Percentiles rank a stretch among this genome's conserved stretches.
Conservation (phyloP, 2,113 vertebrate genomes). For the Myiagra hebetior region DNA sequence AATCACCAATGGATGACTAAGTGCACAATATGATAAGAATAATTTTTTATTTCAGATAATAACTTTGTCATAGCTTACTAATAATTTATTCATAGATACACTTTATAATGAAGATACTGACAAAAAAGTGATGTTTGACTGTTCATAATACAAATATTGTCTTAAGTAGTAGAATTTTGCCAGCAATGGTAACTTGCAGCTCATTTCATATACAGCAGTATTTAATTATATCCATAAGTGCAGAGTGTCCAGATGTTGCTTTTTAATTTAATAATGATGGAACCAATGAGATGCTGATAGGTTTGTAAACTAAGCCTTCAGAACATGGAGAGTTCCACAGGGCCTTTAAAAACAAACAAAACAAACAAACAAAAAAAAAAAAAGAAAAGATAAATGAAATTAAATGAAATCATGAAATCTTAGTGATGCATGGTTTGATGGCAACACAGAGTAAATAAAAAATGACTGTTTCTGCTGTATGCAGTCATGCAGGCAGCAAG, state of each 20-base stretch:
- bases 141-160: constrained; percentile 5
- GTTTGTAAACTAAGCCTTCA: constrained; percentile 79
- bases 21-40: neutral
- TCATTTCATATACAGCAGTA: constrained; percentile 44
- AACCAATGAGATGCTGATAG: constrained; percentile 73
- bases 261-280: constrained; percentile 71
- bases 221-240: constrained; percentile 56
- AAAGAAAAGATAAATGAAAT: constrained; percentile 57
- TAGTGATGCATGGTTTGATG: constrained; percentile 43
- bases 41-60: constrained; percentile 38
- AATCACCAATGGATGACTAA: constrained; percentile 21
- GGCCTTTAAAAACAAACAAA: constrained; percentile 72
- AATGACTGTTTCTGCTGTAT: neutral
- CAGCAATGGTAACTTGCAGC: constrained; percentile 25
- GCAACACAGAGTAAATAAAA: constrained; percentile 31
- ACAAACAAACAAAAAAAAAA: constrained; percentile 16
- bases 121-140: neutral
- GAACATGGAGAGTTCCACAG: constrained; percentile 78
- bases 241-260: constrained; percentile 56
- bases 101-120: neutral
- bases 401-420: constrained; percentile 67
- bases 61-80: neutral
- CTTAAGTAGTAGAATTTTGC: neutral
- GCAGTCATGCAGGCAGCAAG: neutral
- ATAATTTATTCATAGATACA: constrained; percentile 35